Base-by-base conservation (phyloP, 2,113 vertebrate genomes). In the Carlito syrichta region DNA sequence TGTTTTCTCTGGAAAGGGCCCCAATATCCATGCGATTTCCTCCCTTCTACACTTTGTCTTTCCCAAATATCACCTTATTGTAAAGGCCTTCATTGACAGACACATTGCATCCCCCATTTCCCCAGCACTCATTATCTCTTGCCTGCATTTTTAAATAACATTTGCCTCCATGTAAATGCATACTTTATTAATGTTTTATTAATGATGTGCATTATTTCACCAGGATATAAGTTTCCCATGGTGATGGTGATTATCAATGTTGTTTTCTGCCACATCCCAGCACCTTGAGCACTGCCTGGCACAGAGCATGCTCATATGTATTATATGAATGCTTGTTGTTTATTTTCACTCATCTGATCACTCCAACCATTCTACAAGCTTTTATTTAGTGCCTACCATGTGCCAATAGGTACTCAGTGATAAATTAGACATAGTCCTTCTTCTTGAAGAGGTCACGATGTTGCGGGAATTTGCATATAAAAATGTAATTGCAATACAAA, bases 401-500 rank as follows among this genome's bases (percentile, higher is more conserved):
- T 43, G 50, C 16, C 52, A 78, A 25, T 48, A 13, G 6, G 2
- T 50, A 77, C 35, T 92, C 32, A 73, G 13, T 82, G 14, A 95
- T 69, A 89, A 74, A 96, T 87, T 52, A 58, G 52, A 69, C 54
- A 54, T 17, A 68, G 58, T 63, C 14, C 6, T 82, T 78, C 92
- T 91, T 63, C 66, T 69, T 85, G 23, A 56, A 84, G 95, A 93
- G 78, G 73, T 91, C 91, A 94, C 23, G 23, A n/a, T 66, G 71
- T 77, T 97, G 76, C 20, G 20, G 40, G 56, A 91, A 89, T 22
- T 94, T 27, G 54, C 45, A 23, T 76, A 20, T 60, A 88, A 82
- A 93, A 96, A 69, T 60, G 68, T 82, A 96, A 95, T 93, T 93
- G 62, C 50, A 74, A 93, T 54, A 48, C 45, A 54, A 86, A 91